Base-by-base conservation (phyloP, 1,140 invertebrate species). In the Medauroidea extradentata region DNA sequence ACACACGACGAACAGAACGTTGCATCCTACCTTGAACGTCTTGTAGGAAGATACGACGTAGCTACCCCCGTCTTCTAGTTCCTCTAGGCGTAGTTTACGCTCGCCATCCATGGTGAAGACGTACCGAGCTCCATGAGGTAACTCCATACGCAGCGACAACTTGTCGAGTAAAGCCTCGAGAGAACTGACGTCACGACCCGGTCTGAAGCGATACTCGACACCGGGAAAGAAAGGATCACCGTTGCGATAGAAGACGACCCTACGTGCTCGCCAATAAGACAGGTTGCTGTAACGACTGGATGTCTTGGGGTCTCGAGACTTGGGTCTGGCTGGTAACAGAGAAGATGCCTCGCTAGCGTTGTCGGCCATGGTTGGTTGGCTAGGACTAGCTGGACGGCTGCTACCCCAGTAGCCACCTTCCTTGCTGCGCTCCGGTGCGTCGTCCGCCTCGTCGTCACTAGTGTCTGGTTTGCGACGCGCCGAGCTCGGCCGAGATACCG, bases 31-130 rank as follows among this genome's bases (percentile, higher is more conserved):
- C 85, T 94, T 93, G 75, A 95, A 93, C n/a, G 87, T 87, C 73
- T 93, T 93, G 68, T 91, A 92, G 13, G 90, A 93, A 2, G 93
- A 94, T 7, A 93, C 90, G 55, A 96, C 89, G 71, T 96, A 96
- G 9, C 87, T 89, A n/a, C 87, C 86, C 13, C 91, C 91, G 68
- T 94, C 91, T 69, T 93, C 87, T 42, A 97, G 77, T 65, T 96
- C 91, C 50, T 93, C 91, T 23, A 97, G 77, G 60, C 85, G 83
- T 65, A 87, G 84, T 64, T 94, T 89, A 41, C 90, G 80, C 61
- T 88, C 85, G 0, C 94, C 94, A 62, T 94, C 91, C 84, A 93
- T 88, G 0, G 89, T 88, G 72, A 96, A 97, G 54, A 97, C 88
- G 71, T 93, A 92, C 44, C 91, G 77, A 4, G 90, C 90, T n/a